A percentile compares a stretch with the other conserved stretches of the same genome.
Conservation (phyloP, 2,113 vertebrate species). For the Glareola pratincola region DNA sequence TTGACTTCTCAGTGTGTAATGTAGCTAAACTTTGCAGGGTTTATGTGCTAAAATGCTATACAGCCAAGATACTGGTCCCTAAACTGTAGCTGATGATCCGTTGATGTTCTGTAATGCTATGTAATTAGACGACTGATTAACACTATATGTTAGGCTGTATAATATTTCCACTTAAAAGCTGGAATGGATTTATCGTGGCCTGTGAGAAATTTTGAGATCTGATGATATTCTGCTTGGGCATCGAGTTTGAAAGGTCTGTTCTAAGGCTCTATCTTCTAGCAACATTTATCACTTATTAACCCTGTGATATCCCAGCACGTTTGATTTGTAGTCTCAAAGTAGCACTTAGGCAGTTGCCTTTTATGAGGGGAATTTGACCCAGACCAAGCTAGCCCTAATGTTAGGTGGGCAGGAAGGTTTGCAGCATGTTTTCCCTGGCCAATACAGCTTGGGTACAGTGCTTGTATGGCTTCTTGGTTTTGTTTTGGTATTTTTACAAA, state of each 20-base stretch:
- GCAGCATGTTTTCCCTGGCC: not conserved
- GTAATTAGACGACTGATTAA: not conserved
- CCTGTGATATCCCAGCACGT: not conserved
- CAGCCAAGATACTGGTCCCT: not conserved
- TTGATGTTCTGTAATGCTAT: not conserved
- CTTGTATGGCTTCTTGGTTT: not conserved
- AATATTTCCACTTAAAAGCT: not conserved
- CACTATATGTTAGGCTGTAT: not conserved
- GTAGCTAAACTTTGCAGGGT: not conserved
- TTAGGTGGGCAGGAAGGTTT: not conserved
- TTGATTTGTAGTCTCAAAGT: not conserved
- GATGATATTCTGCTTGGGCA: not conserved
- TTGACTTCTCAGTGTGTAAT: not conserved
- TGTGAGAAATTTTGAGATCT: not conserved
- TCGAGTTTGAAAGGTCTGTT: not conserved
- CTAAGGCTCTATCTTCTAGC: not conserved
- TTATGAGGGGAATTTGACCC: not conserved
- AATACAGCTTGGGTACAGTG: not conserved
- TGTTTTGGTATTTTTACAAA: not conserved
- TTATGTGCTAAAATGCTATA: not conserved
- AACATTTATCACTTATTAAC: not conserved
- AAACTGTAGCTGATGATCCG: not conserved
- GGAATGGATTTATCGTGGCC: not conserved
- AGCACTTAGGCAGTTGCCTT: not conserved
- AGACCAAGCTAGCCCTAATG: not conserved